phyloP scores from a whole-genome alignment of 2,888 invertebrate species.

The Loripinus fragilis region DNA sequence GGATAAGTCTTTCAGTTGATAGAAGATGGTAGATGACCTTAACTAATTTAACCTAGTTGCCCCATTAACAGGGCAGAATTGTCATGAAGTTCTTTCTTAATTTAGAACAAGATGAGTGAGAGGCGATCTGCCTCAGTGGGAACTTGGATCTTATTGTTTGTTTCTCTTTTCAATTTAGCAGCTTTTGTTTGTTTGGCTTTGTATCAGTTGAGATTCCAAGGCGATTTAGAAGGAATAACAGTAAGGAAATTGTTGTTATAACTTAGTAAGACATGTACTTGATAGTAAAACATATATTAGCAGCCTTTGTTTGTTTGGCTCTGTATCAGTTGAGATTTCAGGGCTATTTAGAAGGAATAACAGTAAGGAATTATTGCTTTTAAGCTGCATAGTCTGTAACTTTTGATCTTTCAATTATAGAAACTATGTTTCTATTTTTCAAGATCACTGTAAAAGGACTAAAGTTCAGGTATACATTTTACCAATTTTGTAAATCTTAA shows the following conservation, averaged over 20 bases:
- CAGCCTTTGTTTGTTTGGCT: conserved; percentile 32
- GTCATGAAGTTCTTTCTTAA: not conserved
- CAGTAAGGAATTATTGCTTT: no score
- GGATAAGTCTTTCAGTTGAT: no score
- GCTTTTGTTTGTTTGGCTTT: conserved; percentile 36
- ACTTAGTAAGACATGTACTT: no score
- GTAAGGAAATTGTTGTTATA: not conserved
- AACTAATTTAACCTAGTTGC: not conserved
- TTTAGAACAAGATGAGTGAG: not conserved
- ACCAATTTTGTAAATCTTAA: no score
- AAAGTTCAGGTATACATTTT: no score
- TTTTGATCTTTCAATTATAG: no score
- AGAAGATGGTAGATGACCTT: not conserved
- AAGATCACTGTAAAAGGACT: no score
- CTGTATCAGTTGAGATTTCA: conserved; percentile 34
- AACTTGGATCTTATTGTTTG: conserved; percentile 29
- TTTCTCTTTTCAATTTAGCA: conserved; percentile 41
- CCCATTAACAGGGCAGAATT: not conserved
- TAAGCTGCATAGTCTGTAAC: no score
- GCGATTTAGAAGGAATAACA: not conserved
- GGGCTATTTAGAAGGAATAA: not conserved
- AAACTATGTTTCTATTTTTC: no score
- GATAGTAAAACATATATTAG: no score
- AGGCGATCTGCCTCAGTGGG: conserved; percentile 6
- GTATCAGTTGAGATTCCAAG: conserved; percentile 31